Percentiles rank a stretch among this genome's conserved stretches.
Conservation (phyloP, 2,888 invertebrate genomes). For the Drosophila kuntzei region DNA sequence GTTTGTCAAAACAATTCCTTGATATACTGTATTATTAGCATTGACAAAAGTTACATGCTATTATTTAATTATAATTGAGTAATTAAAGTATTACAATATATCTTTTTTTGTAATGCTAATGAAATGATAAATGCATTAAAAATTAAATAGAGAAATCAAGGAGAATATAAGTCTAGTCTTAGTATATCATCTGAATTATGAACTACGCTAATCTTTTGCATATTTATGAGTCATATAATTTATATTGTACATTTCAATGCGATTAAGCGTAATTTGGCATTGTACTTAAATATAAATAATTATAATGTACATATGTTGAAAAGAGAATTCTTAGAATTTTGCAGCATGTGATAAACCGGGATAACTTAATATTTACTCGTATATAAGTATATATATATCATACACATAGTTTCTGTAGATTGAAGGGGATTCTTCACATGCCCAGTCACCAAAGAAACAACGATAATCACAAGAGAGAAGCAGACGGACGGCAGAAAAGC, state of each 20-base stretch:
- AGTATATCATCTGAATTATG: background rate
- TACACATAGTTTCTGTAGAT: background rate
- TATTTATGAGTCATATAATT: background rate
- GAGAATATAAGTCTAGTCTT: too few relatives aligned
- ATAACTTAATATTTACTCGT: background rate
- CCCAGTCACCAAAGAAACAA: conserved; percentile 7
- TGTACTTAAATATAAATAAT: background rate
- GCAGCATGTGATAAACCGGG: background rate
- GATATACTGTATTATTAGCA: too few relatives aligned
- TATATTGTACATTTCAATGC: background rate
- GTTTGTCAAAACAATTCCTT: too few relatives aligned
- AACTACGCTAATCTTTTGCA: background rate
- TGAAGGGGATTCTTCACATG: conserved; percentile 7
- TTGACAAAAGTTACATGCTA: too few relatives aligned
- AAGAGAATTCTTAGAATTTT: conserved; percentile 2
- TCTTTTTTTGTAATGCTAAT: too few relatives aligned
- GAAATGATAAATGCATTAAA: too few relatives aligned
- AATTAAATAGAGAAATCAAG: too few relatives aligned
- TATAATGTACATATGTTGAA: too few relatives aligned
- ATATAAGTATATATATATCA: background rate
- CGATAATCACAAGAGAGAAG: conserved; percentile 1
- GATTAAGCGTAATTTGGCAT: background rate
- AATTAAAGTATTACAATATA: too few relatives aligned
- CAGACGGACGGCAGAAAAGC: too few relatives aligned
- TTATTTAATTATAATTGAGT: too few relatives aligned